Evolutionary conservation across 2,797 vertebrate genomes (phyloP).

Genomic region (Odontamblyopus rebecca): DNA sequence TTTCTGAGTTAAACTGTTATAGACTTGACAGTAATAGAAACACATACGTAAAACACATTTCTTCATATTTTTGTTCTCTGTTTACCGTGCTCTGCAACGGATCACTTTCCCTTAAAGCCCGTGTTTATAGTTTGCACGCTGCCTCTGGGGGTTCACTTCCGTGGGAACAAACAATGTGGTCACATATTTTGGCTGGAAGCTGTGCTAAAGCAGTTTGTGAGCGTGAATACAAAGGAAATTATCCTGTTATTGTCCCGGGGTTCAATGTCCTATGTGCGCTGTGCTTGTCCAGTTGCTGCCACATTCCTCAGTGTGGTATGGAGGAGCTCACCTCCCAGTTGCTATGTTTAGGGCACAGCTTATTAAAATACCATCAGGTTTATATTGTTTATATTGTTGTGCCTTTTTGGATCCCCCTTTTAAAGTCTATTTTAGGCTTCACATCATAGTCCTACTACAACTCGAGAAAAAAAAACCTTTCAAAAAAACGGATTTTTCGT

Average conservation of each 20-base stretch:
- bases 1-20: neutral
- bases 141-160: constrained; percentile 1
- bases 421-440: neutral
- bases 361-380: constrained; percentile 28
- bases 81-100: neutral
- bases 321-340: constrained; percentile 22
- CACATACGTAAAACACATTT: neutral
- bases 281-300: constrained; percentile 60
- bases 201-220: neutral
- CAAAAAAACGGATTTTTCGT: neutral
- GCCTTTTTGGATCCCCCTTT: neutral
- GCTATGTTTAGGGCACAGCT: constrained; percentile 45
- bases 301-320: constrained; percentile 67
- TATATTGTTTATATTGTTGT: neutral
- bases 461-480: neutral
- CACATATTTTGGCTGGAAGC: neutral
- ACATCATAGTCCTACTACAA: neutral
- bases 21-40: neutral
- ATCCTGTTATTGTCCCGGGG: constrained; percentile 6
- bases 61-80: no score
- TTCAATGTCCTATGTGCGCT: constrained; percentile 29
- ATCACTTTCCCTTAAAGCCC: neutral
- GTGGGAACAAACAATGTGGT: constrained; percentile 1
- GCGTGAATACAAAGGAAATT: neutral
- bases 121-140: neutral